Conservation (phyloP, 2,113 vertebrate genomes). For the Mus pahari region DNA sequence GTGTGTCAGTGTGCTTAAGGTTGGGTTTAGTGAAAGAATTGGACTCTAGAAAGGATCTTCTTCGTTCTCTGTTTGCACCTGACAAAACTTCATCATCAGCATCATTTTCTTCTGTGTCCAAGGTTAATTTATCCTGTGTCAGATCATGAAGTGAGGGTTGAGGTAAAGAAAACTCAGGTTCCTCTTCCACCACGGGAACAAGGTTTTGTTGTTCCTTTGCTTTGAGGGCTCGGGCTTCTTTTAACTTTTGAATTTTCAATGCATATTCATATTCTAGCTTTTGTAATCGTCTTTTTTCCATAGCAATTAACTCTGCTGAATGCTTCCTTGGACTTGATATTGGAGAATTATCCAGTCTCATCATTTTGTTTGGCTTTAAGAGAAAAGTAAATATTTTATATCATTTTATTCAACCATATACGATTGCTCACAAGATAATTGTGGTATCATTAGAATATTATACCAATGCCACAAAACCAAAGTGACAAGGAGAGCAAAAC, state of each 20-base stretch:
- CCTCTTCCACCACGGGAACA: constrained; percentile 82
- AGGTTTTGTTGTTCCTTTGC: constrained; percentile 86
- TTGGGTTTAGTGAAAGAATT: constrained; percentile 96
- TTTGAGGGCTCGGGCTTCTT: constrained; percentile 92
- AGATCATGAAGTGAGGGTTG: constrained; percentile 98
- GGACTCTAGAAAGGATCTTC: constrained; percentile 93
- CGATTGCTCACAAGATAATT: constrained; percentile 30
- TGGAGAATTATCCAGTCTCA: constrained; percentile 87
- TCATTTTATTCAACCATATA: constrained; percentile 51
- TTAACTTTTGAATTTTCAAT: constrained; percentile 97
- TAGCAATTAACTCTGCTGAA: constrained; percentile 94
- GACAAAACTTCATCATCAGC: constrained; percentile 90
- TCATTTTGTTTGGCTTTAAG: constrained; percentile 90
- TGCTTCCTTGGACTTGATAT: constrained; percentile 90
- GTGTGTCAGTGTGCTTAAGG: constrained; percentile 89
- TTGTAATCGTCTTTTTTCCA: constrained; percentile 95
- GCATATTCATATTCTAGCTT: constrained; percentile 97
- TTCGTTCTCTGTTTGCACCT: constrained; percentile 85
- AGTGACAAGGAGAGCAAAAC: neutral
- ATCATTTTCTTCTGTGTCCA: constrained; percentile 93
- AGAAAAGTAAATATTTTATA: constrained; percentile 72
- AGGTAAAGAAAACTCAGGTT: constrained; percentile 89
- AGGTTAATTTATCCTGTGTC: constrained; percentile 95
- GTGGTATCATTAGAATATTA: constrained; percentile 17
- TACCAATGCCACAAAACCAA: constrained; percentile 30